Conservation (phyloP, 2,888 invertebrate genomes). For the Eremobia ochroleuca region DNA sequence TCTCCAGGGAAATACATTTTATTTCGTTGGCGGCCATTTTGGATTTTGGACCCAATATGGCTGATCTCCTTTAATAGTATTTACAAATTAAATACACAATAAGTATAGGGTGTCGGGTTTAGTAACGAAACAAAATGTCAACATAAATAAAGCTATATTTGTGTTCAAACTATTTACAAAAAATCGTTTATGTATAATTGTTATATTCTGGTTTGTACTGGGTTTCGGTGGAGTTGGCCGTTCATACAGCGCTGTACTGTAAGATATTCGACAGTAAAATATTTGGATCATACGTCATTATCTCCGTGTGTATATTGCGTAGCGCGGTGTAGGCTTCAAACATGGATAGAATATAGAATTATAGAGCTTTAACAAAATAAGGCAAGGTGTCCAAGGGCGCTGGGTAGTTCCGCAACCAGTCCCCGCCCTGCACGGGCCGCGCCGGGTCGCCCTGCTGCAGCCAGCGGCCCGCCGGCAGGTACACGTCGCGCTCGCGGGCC, state of each 20-base stretch:
- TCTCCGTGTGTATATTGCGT: not conserved
- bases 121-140: slow-evolving; percentile 13
- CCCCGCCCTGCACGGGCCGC: slow-evolving; percentile 84
- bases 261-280: not conserved
- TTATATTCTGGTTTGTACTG: not conserved
- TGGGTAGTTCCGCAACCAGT: slow-evolving; percentile 89
- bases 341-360: not conserved
- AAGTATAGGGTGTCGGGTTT: no score
- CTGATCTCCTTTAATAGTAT: no score
- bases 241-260: not conserved
- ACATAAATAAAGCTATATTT: slow-evolving; percentile 39
- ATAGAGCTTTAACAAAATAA: slow-evolving; percentile 84
- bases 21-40: no score
- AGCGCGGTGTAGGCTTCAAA: not conserved
- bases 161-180: slow-evolving; percentile 38
- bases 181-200: not conserved
- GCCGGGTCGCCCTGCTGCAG: slow-evolving; percentile 83
- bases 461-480: slow-evolving; percentile 93
- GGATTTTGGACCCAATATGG: no score
- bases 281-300: not conserved
- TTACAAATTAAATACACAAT: no score
- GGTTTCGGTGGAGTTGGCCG: not conserved
- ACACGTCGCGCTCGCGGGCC: slow-evolving; percentile 90
- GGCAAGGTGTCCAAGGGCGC: slow-evolving; percentile 92
- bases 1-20: no score